Percentiles rank a stretch among this genome's conserved stretches.
phyloP scores from a whole-genome alignment of 2,888 invertebrate genomes.

The Nemapogon koenigi region DNA sequence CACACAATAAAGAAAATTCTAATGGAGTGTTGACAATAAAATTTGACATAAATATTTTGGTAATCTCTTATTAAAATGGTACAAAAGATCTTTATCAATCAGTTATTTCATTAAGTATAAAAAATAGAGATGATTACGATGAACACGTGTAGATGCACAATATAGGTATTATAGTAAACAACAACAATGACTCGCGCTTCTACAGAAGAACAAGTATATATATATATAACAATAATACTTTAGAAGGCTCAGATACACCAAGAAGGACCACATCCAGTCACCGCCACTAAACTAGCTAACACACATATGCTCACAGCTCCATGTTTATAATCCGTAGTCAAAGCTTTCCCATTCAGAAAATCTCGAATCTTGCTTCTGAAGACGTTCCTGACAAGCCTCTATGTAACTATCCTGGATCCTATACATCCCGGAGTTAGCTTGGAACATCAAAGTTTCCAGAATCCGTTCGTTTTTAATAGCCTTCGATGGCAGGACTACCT shows the following conservation, averaged over 20 bases:
- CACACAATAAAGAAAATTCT: too few relatives aligned
- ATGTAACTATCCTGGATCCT: slow-evolving; percentile 87
- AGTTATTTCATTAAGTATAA: slow-evolving; percentile 31
- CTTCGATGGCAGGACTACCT: slow-evolving; percentile 91
- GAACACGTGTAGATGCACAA: slow-evolving; percentile 62
- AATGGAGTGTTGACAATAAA: too few relatives aligned
- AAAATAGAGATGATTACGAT: slow-evolving; percentile 59
- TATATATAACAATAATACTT: slow-evolving; percentile 61
- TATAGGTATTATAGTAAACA: slow-evolving; percentile 63
- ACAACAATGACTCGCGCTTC: slow-evolving; percentile 60
- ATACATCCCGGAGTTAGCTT: slow-evolving; percentile 93
- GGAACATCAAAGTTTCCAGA: slow-evolving; percentile 90
- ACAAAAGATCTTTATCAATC: not conserved
- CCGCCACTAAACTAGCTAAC: slow-evolving; percentile 53
- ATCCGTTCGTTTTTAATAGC: slow-evolving; percentile 92
- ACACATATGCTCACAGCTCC: slow-evolving; percentile 60
- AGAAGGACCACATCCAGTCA: slow-evolving; percentile 27
- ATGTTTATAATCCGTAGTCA: slow-evolving; percentile 73
- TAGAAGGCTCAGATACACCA: slow-evolving; percentile 53
- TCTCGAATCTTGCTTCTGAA: slow-evolving; percentile 88
- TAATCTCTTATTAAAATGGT: too few relatives aligned
- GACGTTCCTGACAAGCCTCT: slow-evolving; percentile 84
- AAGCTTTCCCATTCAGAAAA: slow-evolving; percentile 84
- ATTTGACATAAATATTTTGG: too few relatives aligned
- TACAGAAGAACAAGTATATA: slow-evolving; percentile 51